Base-by-base conservation (phyloP, 2,797 vertebrate genomes). In the Channallabes apus region DNA sequence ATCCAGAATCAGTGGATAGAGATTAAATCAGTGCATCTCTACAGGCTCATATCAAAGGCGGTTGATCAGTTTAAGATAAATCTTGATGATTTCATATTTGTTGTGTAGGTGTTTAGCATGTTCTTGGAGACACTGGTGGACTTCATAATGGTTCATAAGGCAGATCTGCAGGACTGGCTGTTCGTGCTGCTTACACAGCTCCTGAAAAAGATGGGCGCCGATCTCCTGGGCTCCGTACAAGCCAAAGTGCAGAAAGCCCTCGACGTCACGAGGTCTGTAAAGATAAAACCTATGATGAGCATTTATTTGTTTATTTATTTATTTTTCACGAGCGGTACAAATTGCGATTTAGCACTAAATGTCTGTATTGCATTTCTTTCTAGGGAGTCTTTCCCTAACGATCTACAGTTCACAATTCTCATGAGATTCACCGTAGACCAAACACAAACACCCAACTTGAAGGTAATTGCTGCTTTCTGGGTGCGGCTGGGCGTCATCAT, bases 341-440 rank as follows among this genome's bases (percentile, higher is more conserved):
- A 59, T n/a, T 7, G 1, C 3, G 0, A 56, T 79, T 27, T 69
- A 14, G 9, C 20, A 51, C 38, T 62, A 32, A 62, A 41, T 17
- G 15, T 58, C 54, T 61, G 32, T 68, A 17, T 82, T 58, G 1
- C 32, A 4, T 90, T 0, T 89, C 83, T 86, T 17, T 89, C n/a
- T 93, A 99, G 98, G 88, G 98, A 98, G 91, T 98, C 97, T 87
- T 99, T 99, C 92, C 96, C 97, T 90, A 98, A 98, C 82, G 97
- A 99, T 88, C 96, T 98, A 73, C 98, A 99, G 91, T 99, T 99
- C 89, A 99, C 96, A 89, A 99, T 99, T 92, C 95, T 99, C 85
- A 99, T 99, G 98, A 96, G 97, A 92, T 99, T 99, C 93, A 99
- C 97, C 80, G 98, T 99, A 91, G 98, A 99, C 92, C 98, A 99